These are phyloP conservation scores for Drosophila monieri DNA, from an alignment of 2,888 invertebrate species.

Conservation along the genomic window DNA sequence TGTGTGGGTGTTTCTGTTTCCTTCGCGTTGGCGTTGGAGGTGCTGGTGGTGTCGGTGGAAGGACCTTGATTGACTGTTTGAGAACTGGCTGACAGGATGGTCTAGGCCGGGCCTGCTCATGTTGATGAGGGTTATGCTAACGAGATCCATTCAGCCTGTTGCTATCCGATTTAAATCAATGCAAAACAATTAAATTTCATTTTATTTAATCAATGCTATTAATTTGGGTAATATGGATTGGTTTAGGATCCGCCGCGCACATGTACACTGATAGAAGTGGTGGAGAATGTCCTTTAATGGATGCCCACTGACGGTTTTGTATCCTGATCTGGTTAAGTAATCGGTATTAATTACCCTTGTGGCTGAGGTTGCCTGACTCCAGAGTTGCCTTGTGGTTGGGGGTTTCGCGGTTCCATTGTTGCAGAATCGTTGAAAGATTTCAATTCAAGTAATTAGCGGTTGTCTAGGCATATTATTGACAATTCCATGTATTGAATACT, in stretches of 20 bases:
- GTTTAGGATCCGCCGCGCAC: neutral
- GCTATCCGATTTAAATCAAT: constrained; percentile 23
- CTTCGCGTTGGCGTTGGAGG: neutral
- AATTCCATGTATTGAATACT: neutral
- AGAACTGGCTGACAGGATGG: constrained; percentile 41
- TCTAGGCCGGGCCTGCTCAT: constrained; percentile 22
- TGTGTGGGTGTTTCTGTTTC: constrained; percentile 13
- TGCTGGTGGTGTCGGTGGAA: constrained; percentile 2
- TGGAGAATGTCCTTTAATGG: neutral
- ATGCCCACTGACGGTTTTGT: neutral
- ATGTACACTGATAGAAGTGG: neutral
- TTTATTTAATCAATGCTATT: neutral
- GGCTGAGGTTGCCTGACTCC: neutral
- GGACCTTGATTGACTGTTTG: constrained; percentile 62
- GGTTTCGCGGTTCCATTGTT: too few relatives aligned
- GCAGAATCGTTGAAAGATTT: neutral
- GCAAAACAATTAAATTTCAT: constrained; percentile 24
- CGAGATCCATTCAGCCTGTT: constrained; percentile 1
- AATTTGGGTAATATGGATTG: neutral
- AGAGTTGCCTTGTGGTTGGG: neutral
- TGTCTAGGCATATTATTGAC: neutral
- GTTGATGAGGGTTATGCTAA: constrained; percentile 44
- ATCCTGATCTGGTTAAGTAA: neutral
- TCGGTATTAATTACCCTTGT: neutral
- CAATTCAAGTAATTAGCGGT: neutral